Evolutionary conservation across 2,113 vertebrate genomes (phyloP), one percentile per base, ranked within the genome.

Genomic region (Apteryx mantelli): DNA sequence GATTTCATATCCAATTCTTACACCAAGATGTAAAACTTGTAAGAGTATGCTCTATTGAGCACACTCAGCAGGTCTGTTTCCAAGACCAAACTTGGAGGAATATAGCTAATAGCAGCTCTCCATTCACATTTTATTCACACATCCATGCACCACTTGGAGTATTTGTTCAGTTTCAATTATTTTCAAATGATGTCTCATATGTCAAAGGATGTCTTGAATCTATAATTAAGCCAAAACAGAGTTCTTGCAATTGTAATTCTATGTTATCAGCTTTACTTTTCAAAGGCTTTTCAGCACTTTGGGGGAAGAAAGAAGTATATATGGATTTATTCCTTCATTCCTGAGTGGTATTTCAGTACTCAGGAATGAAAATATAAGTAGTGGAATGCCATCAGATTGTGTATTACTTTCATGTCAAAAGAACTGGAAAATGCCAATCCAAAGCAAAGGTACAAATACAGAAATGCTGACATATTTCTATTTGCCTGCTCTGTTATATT

Each of bases 141-240:
- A 84, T 79, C 42, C 52, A 55, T 68, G 22, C 65, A n/a, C 20
- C 69, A 46, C 22, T 75, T 28, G 1, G 42, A 73, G 28, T 71
- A 86, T 92, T 88, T 91, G 15, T 71, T 88, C 70, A 56, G n/a
- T 70, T 61, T 88, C 69, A 93, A 55, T 90, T 86, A 40, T 88
- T 75, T 92, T 87, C 46, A 76, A 32, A 75, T 88, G 77, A 69
- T 2, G 2, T 55, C 0, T 0, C 40, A 10, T 25, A 17, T 19
- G 18, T 58, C 56, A 58, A 58, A 58, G 32, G 56, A 60, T 58
- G 64, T 64, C 21, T 34, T 88, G 82, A 90, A 84, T 80, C 60
- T 50, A 58, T 56, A 86, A 90, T 86, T 42, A 93, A 90, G 13
- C 3, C 16, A 69, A 71, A 94, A 13, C 4, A 61, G 40, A 81